These are phyloP conservation scores for Cyanocitta stelleri DNA, from an alignment of 2,113 vertebrate genomes.

Conservation along the genomic window DNA sequence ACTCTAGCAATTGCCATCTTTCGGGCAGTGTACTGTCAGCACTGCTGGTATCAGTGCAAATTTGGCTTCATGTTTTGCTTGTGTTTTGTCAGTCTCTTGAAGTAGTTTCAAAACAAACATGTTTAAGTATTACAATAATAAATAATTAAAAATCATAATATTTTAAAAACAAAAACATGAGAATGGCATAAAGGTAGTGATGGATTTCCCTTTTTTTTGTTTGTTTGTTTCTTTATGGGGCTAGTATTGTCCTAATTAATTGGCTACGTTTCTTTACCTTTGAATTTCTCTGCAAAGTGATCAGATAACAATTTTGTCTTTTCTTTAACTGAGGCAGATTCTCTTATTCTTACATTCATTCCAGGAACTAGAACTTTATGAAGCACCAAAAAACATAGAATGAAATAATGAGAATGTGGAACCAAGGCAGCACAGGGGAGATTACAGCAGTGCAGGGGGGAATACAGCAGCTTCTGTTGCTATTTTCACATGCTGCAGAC, in stretches of 20 bases:
- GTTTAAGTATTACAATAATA: not conserved
- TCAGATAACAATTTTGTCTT: not conserved
- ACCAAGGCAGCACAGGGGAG: not conserved
- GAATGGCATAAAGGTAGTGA: not conserved
- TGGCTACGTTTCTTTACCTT: not conserved
- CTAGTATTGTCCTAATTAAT: not conserved
- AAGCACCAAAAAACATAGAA: not conserved
- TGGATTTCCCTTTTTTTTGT: not conserved
- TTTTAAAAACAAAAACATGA: not conserved
- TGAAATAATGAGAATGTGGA: not conserved
- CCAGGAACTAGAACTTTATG: not conserved
- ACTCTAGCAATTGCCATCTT: not conserved
- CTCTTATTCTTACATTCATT: not conserved
- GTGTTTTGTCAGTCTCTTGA: not conserved
- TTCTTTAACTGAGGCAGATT: not conserved
- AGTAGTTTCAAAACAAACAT: not conserved
- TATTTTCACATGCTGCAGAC: not conserved
- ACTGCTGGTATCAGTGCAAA: not conserved
- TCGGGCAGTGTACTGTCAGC: not conserved
- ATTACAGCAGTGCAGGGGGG: not conserved
- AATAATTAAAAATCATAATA: not conserved
- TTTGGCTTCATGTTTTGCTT: not conserved
- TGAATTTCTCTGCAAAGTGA: not conserved
- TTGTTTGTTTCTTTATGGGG: not conserved
- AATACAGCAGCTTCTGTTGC: not conserved